Evolutionary conservation across 2,113 vertebrate genomes (phyloP).

Genomic region (Scatophagus argus): DNA sequence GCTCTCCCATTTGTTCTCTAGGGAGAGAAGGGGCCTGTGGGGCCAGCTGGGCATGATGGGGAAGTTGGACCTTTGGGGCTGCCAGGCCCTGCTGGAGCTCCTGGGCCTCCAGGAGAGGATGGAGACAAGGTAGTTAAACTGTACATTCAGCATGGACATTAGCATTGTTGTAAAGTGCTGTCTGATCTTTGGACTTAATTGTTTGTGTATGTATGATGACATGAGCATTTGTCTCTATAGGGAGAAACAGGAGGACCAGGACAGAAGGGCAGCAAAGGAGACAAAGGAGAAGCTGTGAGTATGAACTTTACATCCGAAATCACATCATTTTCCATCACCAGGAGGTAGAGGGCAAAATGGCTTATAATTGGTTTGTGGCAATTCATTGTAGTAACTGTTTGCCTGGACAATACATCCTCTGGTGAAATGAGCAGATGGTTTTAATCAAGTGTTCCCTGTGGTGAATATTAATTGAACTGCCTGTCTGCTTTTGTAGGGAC

Average conservation of each 20-base stretch:
- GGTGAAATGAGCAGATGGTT: constrained; percentile 28
- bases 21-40: constrained; percentile 90
- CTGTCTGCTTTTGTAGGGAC: constrained; percentile 83
- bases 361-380: constrained; percentile 31
- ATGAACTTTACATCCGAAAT: neutral
- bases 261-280: constrained; percentile 94
- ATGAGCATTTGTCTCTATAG: constrained; percentile 72
- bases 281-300: constrained; percentile 91
- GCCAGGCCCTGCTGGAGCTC: constrained; percentile 84
- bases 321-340: constrained; percentile 15
- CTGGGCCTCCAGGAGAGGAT: constrained; percentile 89
- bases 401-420: constrained; percentile 19
- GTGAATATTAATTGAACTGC: constrained; percentile 17
- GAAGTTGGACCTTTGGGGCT: constrained; percentile 85
- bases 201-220: neutral
- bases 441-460: neutral
- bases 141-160: neutral
- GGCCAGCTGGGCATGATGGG: constrained; percentile 88
- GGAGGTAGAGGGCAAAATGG: constrained; percentile 20
- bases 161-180: constrained; percentile 6
- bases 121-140: constrained; percentile 89
- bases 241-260: constrained; percentile 90
- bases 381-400: constrained; percentile 29
- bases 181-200: neutral
- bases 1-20: constrained; percentile 67